phyloP scores from a whole-genome alignment of 1,140 invertebrate genomes.

The Venustaconcha ellipsiformis region DNA sequence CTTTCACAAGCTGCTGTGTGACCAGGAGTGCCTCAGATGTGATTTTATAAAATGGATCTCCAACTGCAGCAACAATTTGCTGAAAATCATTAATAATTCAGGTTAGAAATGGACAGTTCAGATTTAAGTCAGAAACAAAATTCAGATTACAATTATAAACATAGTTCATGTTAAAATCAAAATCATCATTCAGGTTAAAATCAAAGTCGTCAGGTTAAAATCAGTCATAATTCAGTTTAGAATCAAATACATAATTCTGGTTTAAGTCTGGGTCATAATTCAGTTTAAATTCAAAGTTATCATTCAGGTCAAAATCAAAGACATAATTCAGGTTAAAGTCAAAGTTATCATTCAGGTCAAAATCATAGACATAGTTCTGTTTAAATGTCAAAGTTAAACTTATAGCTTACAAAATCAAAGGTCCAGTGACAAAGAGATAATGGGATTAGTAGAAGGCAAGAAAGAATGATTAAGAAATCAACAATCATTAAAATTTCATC shows the following conservation, averaged over 20 bases:
- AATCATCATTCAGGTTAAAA: conserved; percentile 78
- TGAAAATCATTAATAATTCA: conserved; percentile 41
- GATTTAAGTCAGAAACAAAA: too few species aligned
- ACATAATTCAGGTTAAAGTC: not conserved
- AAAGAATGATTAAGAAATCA: too few species aligned
- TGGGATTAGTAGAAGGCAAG: too few species aligned
- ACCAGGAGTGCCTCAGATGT: conserved; percentile 94
- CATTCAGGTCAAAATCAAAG: not conserved
- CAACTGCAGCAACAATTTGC: conserved; percentile 88
- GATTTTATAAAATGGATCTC: conserved; percentile 98
- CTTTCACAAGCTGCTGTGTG: conserved; percentile 93
- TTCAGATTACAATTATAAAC: too few species aligned
- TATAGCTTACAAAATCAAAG: too few species aligned
- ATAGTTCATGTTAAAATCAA: not conserved
- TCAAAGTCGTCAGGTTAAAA: not conserved
- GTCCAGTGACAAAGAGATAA: too few species aligned
- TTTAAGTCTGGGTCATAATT: too few species aligned
- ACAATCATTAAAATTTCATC: too few species aligned
- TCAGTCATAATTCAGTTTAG: not conserved
- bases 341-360: not conserved
- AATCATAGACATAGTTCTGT: too few species aligned
- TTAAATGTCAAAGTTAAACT: too few species aligned
- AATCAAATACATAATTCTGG: not conserved
- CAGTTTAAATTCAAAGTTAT: not conserved
- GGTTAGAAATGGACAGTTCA: not conserved